These are phyloP conservation scores for Haplochromis burtoni DNA, from an alignment of 2,113 vertebrate species.

Conservation along the genomic window DNA sequence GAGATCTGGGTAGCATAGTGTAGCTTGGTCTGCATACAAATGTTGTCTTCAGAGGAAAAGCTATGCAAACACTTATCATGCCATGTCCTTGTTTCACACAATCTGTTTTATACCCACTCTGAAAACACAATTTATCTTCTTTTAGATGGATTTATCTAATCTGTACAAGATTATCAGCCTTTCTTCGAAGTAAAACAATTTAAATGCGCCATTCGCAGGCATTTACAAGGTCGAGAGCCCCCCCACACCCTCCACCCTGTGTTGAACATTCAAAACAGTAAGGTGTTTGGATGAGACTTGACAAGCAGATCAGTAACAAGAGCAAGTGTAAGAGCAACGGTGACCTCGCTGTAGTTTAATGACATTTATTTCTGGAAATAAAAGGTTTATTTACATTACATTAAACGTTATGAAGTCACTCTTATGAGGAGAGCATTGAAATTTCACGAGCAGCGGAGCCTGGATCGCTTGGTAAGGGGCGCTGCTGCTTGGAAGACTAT, in stretches of 20 bases:
- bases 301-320: constrained; percentile 10
- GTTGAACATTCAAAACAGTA: constrained; percentile 35
- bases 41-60: not conserved
- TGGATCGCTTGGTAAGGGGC: not conserved
- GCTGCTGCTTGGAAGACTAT: not conserved
- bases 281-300: constrained; percentile 13
- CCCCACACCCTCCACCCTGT: not conserved
- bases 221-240: constrained; percentile 32
- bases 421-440: not conserved
- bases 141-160: constrained; percentile 23
- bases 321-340: not conserved
- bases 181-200: constrained; percentile 13
- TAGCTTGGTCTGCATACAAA: constrained; percentile 20
- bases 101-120: not conserved
- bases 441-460: constrained; percentile 5
- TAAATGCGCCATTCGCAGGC: constrained; percentile 10
- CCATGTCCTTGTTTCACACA: constrained; percentile 1
- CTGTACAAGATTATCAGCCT: constrained; percentile 11
- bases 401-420: constrained; percentile 9
- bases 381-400: constrained; percentile 5
- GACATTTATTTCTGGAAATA: constrained; percentile 6
- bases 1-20: not conserved
- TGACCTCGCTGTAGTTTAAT: constrained; percentile 27
- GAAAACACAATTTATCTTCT: constrained; percentile 6
- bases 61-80: not conserved